Evolutionary conservation across 2,888 invertebrate species (phyloP).

Genomic region (Thymelicus lineola): DNA sequence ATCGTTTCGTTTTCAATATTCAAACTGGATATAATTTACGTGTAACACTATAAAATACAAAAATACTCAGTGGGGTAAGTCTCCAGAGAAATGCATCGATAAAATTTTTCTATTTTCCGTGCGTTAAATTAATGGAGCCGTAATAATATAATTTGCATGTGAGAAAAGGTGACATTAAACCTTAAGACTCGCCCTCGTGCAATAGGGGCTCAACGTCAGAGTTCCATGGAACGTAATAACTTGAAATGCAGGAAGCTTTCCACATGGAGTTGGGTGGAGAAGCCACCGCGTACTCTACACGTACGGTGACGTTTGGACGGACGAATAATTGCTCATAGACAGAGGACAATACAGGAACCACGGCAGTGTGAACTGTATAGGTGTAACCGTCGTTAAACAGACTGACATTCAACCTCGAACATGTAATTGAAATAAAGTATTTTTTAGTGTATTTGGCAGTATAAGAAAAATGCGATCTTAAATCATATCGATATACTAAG

Average conservation of each 20-base stretch:
- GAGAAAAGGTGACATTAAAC: too few relatives aligned
- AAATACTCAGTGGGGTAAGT: conserved; percentile 18
- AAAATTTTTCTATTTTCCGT: background rate
- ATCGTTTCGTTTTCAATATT: conserved; percentile 6
- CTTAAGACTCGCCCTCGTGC: too few relatives aligned
- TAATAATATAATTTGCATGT: too few relatives aligned
- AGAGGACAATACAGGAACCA: background rate
- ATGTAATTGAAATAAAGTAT: too few relatives aligned
- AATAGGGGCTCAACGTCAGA: too few relatives aligned
- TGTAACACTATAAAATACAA: conserved; percentile 23
- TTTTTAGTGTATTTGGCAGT: too few relatives aligned
- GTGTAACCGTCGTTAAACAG: too few relatives aligned
- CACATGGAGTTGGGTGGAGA: background rate
- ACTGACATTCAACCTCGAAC: too few relatives aligned
- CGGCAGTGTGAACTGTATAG: background rate
- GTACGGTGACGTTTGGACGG: conserved; percentile 56
- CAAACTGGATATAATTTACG: conserved; percentile 2
- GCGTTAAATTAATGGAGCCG: too few relatives aligned
- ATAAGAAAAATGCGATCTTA: conserved; percentile 1
- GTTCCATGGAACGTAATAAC: too few relatives aligned
- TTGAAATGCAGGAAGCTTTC: background rate
- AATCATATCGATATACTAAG: background rate
- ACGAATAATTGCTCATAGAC: conserved; percentile 52
- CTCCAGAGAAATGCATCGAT: conserved; percentile 2
- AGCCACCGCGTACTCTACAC: conserved; percentile 9